Percentiles rank a stretch among this genome's conserved stretches.
Evolutionary conservation across 1,140 invertebrate genomes (phyloP).

Genomic region (Magallana gigas): DNA sequence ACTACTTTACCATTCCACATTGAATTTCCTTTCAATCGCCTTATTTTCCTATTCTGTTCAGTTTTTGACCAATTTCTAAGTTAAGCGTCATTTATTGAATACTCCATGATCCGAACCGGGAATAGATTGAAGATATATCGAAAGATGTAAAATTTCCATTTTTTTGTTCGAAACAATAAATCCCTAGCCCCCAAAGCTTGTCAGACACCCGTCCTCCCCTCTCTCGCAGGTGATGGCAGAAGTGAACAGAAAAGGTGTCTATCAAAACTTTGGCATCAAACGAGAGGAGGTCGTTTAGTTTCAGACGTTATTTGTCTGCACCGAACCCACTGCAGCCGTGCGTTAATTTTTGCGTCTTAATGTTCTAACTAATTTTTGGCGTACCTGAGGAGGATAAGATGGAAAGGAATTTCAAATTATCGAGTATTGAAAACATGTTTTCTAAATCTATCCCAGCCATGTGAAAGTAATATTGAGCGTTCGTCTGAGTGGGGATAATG

Average conservation of each 20-base stretch:
- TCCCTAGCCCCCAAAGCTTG: background rate
- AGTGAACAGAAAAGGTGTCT: slow-evolving; percentile 17
- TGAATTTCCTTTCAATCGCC: slow-evolving; percentile 9
- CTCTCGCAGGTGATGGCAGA: background rate
- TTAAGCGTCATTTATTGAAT: background rate
- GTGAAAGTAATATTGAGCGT: background rate
- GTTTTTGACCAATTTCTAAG: background rate
- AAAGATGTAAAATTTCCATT: background rate
- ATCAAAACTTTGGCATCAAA: slow-evolving; percentile 34
- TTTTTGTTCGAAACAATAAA: background rate
- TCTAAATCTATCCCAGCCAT: slow-evolving; percentile 4
- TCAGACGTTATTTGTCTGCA: slow-evolving; percentile 20
- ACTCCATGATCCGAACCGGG: background rate
- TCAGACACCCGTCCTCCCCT: background rate
- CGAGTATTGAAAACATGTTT: slow-evolving; percentile 34
- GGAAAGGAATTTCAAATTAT: slow-evolving; percentile 33
- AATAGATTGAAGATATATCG: background rate
- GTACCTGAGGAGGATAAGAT: slow-evolving; percentile 10
- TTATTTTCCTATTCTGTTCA: background rate
- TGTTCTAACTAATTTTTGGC: slow-evolving; percentile 30
- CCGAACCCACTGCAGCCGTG: background rate
- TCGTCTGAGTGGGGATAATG: background rate
- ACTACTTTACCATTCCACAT: background rate
- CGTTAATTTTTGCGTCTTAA: slow-evolving; percentile 24
- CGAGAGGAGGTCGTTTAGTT: background rate